Evolutionary conservation across 2,113 vertebrate genomes (phyloP), one percentile per base, ranked within the genome.

Genomic region (Ameiurus melas): DNA sequence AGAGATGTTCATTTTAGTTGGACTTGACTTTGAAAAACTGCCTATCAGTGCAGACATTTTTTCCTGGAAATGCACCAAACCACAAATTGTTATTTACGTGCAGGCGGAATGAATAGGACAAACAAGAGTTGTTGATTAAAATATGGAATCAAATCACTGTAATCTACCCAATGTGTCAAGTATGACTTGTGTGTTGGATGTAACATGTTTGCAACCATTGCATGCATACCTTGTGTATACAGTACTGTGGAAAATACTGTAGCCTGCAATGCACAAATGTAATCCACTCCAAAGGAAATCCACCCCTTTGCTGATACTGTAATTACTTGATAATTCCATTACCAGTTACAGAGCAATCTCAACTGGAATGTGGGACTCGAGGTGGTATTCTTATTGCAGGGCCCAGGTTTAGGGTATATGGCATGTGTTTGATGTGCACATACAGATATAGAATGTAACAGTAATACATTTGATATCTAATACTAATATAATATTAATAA

Each of bases 21-120:
- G 71, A 62, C 47, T 78, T 86, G 30, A 9, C 51, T 75, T 14
- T 19, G n/a, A 71, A 85, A 85, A 71, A 57, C 66, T 36, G 68
- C 57, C 53, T 80, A 7, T 66, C 33, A 25, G 20, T 55, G 27
- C 43, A 55, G 33, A 71, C 30, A 58, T 71, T 70, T 77, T 75
- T 36, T 75, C 6, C 20, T 60, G 22, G 25, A 85, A 55, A 85
- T 22, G 39, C 33, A 75, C 71, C 22, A 43, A 33, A 30, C n/a
- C 53, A 77, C 43, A 80, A 33, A 57, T 55, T 19, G 51, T 79
- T 79, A 79, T 80, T 55, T 80, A 80, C 3, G 13, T 80, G 13
- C 57, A 16, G 57, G 16, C n/a, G 53, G 78, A 55, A 80, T 14
- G 10, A 51, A 77, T 17, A 73, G 19, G 33, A 73, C 33, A 36